A percentile compares a stretch with the other conserved stretches of the same genome.
These are phyloP conservation scores for Todiramphus chloris DNA, from an alignment of 2,113 vertebrate species.

Conservation along the genomic window DNA sequence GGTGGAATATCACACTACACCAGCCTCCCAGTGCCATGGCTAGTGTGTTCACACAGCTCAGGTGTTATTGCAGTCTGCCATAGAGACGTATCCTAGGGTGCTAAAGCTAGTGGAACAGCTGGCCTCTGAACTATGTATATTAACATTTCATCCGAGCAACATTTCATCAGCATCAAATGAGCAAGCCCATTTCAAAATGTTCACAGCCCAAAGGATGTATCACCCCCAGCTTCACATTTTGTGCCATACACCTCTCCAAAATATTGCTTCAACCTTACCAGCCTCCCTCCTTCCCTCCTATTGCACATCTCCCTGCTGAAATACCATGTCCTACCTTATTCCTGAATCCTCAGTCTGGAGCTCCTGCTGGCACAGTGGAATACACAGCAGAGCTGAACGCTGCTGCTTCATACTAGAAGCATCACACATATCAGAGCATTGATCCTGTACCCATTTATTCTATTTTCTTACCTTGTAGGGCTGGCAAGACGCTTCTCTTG, in stretches of 20 bases:
- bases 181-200: neutral
- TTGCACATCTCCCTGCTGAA: neutral
- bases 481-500: neutral
- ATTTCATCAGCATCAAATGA: neutral
- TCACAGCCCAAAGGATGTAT: neutral
- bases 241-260: neutral
- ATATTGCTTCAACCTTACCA: neutral
- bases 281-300: neutral
- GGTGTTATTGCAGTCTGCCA: neutral
- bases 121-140: neutral
- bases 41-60: neutral
- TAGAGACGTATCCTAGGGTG: neutral
- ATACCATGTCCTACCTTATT: neutral
- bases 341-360: neutral
- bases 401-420: neutral
- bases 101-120: neutral
- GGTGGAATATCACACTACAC: neutral
- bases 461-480: neutral
- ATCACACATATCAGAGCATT: neutral
- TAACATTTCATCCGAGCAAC: neutral
- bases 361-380: neutral
- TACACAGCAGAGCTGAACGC: neutral
- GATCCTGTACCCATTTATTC: neutral
- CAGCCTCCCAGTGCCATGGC: fast-evolving
- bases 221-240: neutral